Conservation (phyloP, 1,140 invertebrate species). For the Agrilus planipennis region DNA sequence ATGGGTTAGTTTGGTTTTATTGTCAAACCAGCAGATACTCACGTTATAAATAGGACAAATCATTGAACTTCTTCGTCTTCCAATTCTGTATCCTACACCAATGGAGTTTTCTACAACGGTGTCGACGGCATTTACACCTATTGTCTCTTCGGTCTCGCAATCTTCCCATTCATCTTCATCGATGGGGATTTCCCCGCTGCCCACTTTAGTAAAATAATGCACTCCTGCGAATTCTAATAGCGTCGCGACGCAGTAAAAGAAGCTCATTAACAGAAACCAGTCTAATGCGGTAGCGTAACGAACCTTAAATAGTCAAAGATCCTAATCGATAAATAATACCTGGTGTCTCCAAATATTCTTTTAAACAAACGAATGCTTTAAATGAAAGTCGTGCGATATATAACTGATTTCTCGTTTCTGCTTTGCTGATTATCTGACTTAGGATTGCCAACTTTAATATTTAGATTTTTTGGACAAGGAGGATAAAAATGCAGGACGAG, state of each 20-base stretch:
- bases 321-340: background rate
- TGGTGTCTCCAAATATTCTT: no score
- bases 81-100: constrained; percentile 8
- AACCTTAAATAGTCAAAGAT: background rate
- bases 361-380: no score
- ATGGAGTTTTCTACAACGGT: constrained; percentile 12
- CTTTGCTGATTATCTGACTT: no score
- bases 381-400: no score
- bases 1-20: no score
- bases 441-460: no score
- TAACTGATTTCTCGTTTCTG: no score
- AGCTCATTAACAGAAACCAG: constrained; percentile 88
- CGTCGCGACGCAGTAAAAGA: constrained; percentile 87
- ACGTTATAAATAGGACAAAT: constrained; percentile 52
- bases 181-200: constrained; percentile 66
- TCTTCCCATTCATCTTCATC: constrained; percentile 72
- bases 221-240: constrained; percentile 87
- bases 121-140: constrained; percentile 27
- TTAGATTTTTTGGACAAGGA: no score
- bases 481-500: no score
- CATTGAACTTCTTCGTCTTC: constrained; percentile 38
- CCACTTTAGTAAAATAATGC: constrained; percentile 66
- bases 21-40: no score
- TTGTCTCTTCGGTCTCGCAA: constrained; percentile 38
- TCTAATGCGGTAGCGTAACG: constrained; percentile 85